Percentiles rank a stretch among this genome's conserved stretches.
phyloP scores from a whole-genome alignment of 2,888 invertebrate species.

The Drosophila ezoana region DNA sequence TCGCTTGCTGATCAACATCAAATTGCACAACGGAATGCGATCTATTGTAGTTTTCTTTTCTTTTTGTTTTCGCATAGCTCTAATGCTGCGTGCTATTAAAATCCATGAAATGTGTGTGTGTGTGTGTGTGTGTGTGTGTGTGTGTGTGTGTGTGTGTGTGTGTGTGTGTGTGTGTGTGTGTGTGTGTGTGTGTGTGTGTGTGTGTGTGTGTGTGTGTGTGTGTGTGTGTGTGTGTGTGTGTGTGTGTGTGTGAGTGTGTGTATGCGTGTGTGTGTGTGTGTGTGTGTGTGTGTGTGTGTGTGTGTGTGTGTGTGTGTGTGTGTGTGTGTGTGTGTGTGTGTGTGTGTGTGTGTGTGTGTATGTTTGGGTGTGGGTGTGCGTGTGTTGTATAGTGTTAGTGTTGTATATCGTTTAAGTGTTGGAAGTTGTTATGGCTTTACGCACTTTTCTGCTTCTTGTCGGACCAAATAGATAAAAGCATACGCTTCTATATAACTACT shows the following conservation, averaged over 20 bases:
- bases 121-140: slow-evolving; percentile 4
- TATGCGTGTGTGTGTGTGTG: slow-evolving; percentile 2
- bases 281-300: neutral
- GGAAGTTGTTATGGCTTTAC: slow-evolving; percentile 50
- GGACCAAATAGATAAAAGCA: slow-evolving; percentile 26
- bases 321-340: slow-evolving; percentile 1
- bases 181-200: neutral
- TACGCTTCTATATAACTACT: slow-evolving; percentile 37
- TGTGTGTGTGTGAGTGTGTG: slow-evolving; percentile 1
- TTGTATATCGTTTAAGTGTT: slow-evolving; percentile 41
- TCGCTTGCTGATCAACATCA: slow-evolving; percentile 4
- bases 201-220: slow-evolving; percentile 1
- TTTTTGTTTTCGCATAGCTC: neutral
- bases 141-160: neutral
- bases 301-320: slow-evolving; percentile 3
- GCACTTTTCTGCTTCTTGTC: slow-evolving; percentile 14
- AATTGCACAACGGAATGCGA: slow-evolving; percentile 21
- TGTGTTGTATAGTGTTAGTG: too few relatives aligned
- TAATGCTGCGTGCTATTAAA: slow-evolving; percentile 6
- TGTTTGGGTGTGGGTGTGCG: too few relatives aligned
- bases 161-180: slow-evolving; percentile 5
- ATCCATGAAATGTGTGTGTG: slow-evolving; percentile 5
- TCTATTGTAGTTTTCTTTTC: slow-evolving; percentile 5
- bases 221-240: slow-evolving; percentile 1
- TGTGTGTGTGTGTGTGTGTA: slow-evolving; percentile 1